Percentiles rank a stretch among this genome's conserved stretches.
These are phyloP conservation scores for Andrena marginata DNA, from an alignment of 2,888 invertebrate species.

Conservation along the genomic window DNA sequence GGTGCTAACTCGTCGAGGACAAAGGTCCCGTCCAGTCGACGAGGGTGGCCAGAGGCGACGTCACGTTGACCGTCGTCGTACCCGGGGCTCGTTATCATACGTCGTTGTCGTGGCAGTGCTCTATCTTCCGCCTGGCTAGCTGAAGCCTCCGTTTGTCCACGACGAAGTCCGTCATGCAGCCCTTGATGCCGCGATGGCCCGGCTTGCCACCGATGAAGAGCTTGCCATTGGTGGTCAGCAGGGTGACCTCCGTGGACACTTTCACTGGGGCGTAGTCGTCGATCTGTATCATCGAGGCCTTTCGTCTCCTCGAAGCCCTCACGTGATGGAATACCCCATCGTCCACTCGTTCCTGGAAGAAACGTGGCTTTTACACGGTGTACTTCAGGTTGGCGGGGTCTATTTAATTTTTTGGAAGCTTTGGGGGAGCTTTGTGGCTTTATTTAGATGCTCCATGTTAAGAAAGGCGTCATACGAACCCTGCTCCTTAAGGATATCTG, in stretches of 20 bases:
- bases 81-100: conserved; percentile 80
- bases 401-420: not conserved
- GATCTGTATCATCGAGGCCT: conserved; percentile 80
- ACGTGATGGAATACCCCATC: conserved; percentile 83
- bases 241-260: conserved; percentile 76
- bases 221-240: conserved; percentile 82
- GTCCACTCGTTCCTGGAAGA: conserved; percentile 80
- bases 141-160: conserved; percentile 82
- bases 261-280: conserved; percentile 79
- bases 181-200: conserved; percentile 81
- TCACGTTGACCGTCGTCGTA: conserved; percentile 64
- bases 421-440: not conserved
- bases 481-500: conserved; percentile 80
- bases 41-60: conserved; percentile 54
- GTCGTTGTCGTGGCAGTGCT: conserved; percentile 84
- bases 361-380: not conserved
- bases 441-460: not conserved
- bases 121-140: conserved; percentile 81
- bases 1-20: conserved; percentile 63
- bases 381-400: too few relatives aligned
- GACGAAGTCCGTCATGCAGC: conserved; percentile 82
- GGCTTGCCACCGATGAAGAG: conserved; percentile 83
- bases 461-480: conserved; percentile 68
- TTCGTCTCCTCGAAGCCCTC: conserved; percentile 79
- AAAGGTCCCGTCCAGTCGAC: conserved; percentile 48